A percentile compares a stretch with the other conserved stretches of the same genome.
Evolutionary conservation across 2,888 invertebrate species (phyloP).

Genomic region (Drosophila putrida): DNA sequence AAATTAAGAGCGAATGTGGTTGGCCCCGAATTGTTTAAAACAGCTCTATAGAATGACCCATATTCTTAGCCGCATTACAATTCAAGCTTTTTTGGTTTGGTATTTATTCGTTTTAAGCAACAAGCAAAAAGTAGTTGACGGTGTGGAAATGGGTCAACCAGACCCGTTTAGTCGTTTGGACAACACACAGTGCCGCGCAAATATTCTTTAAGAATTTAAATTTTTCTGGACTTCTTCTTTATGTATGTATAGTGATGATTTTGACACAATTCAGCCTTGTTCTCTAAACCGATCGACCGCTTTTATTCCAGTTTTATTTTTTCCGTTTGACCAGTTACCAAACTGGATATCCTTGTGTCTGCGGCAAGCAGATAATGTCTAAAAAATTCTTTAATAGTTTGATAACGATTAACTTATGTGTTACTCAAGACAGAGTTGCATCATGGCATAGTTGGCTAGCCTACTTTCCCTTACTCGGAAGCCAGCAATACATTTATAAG

Average conservation of each 20-base stretch:
- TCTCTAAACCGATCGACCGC: constrained; percentile 40
- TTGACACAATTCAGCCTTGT: constrained; percentile 53
- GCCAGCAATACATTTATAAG: background rate
- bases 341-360: constrained; percentile 66
- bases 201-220: constrained; percentile 44
- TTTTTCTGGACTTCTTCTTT: constrained; percentile 34
- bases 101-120: constrained; percentile 36
- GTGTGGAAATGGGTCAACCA: constrained; percentile 57
- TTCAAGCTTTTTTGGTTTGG: constrained; percentile 41
- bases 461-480: constrained; percentile 15
- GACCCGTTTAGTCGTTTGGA: constrained; percentile 51
- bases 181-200: constrained; percentile 25
- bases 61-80: constrained; percentile 26
- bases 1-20: background rate
- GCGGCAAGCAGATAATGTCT: constrained; percentile 1
- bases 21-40: background rate
- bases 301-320: constrained; percentile 57
- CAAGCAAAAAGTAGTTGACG: constrained; percentile 34
- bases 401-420: constrained; percentile 24
- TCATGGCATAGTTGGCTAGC: constrained; percentile 26
- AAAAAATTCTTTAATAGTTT: constrained; percentile 16
- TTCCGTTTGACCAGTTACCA: constrained; percentile 51
- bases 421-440: constrained; percentile 32
- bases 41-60: constrained; percentile 28
- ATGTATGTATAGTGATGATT: constrained; percentile 40